Evolutionary conservation across 2,797 vertebrate species (phyloP).

Genomic region (Neosilurus mollespiculum): DNA sequence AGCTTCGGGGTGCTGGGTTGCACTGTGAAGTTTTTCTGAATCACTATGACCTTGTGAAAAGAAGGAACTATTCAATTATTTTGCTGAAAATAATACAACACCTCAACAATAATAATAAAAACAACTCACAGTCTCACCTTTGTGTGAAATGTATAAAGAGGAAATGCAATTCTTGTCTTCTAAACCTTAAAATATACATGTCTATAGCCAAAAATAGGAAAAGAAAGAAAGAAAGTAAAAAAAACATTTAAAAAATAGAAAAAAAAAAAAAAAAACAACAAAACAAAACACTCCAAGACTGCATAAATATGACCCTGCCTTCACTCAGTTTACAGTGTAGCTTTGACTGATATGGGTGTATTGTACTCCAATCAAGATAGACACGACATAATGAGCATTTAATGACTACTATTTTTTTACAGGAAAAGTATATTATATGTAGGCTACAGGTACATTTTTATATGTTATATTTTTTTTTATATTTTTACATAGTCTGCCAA

Average conservation of each 20-base stretch:
- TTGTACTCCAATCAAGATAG: background rate
- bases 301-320: background rate
- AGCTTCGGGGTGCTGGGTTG: background rate
- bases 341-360: background rate
- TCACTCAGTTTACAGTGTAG: background rate
- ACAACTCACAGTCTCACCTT: background rate
- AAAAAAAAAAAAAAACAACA: too few relatives aligned
- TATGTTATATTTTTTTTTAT: too few relatives aligned
- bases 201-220: background rate
- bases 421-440: too few relatives aligned
- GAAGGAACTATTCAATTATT: background rate
- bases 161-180: background rate
- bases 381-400: background rate
- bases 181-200: background rate
- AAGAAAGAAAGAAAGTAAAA: too few relatives aligned
- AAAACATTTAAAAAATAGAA: too few relatives aligned
- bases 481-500: background rate
- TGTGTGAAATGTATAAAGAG: background rate
- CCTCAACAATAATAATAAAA: background rate
- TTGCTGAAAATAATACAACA: background rate
- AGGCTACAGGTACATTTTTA: too few relatives aligned
- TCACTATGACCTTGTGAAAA: constrained; percentile 5
- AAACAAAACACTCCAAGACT: background rate
- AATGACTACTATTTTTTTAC: background rate
- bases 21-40: background rate